Percentiles rank a stretch among this genome's conserved stretches.
Evolutionary conservation across 37 sponge, comb jelly and placozoan species (phyloP).

Genomic region (Diacarnus erythraeanus): DNA sequence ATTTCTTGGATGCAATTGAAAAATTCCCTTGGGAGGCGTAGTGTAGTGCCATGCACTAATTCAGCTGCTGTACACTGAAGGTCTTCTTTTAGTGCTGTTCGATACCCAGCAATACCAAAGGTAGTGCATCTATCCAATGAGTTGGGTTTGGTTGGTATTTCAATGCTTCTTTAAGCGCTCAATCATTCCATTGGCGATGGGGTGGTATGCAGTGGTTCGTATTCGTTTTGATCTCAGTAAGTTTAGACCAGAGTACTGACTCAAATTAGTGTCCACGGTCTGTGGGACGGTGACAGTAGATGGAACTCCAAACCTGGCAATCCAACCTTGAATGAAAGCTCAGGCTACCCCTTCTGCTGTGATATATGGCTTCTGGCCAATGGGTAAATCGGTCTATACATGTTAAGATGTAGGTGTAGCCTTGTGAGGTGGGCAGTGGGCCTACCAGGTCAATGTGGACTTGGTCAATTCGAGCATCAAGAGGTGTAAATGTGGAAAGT

Average conservation of each 20-base stretch:
- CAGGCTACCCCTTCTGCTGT: conserved; percentile 63
- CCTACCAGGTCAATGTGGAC: too few relatives aligned
- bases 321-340: conserved; percentile 57
- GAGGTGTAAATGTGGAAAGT: conserved; percentile 25
- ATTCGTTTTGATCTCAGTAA: conserved; percentile 3
- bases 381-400: conserved; percentile 40
- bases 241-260: conserved; percentile 7
- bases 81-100: not conserved
- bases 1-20: not conserved
- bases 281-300: conserved; percentile 43
- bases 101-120: too few relatives aligned
- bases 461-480: conserved; percentile 40
- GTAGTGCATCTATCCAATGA: conserved; percentile 15
- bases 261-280: conserved; percentile 20
- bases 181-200: too few relatives aligned
- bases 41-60: not conserved
- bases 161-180: conserved; percentile 19
- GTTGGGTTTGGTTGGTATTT: not conserved
- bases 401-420: conserved; percentile 55
- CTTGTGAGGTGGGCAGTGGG: too few relatives aligned
- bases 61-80: conserved; percentile 2
- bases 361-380: conserved; percentile 59
- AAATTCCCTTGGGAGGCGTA: not conserved
- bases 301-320: conserved; percentile 59
- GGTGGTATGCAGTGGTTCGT: too few relatives aligned